Conservation (phyloP, 2,113 vertebrate species). For the Ctenodactylus gundi region DNA sequence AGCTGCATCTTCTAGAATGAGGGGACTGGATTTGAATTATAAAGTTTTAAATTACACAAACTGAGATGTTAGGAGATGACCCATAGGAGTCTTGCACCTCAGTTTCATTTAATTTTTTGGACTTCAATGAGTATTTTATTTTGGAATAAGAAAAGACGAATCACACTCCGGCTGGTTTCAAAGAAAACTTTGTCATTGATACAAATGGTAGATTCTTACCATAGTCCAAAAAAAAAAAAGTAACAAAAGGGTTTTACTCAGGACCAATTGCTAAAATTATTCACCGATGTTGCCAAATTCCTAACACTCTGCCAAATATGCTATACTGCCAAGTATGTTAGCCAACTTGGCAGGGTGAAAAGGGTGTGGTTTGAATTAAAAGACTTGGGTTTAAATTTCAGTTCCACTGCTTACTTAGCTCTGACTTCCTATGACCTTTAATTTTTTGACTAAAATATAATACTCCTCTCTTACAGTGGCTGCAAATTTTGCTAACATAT, state of each 20-base stretch:
- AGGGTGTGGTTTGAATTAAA: constrained; percentile 29
- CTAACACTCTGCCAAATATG: not conserved
- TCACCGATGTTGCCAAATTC: constrained; percentile 33
- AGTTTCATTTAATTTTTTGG: not conserved
- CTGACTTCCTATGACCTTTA: constrained; percentile 17
- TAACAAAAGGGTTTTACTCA: constrained; percentile 21
- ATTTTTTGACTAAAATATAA: constrained; percentile 23
- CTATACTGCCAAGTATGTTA: constrained; percentile 52
- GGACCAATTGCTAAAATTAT: not conserved
- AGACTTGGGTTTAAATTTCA: constrained; percentile 51
- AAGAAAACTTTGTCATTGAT: not conserved
- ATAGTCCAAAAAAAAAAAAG: constrained; percentile 17
- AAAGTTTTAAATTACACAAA: not conserved
- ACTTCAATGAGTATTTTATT: not conserved
- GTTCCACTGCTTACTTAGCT: not conserved
- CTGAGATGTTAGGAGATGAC: not conserved
- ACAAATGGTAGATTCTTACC: not conserved
- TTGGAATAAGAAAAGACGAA: constrained; percentile 2
- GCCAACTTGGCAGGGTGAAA: constrained; percentile 47
- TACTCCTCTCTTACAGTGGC: not conserved
- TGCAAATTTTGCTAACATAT: not conserved
- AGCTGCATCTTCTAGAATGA: not conserved
- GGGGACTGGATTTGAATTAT: not conserved
- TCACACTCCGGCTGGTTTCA: not conserved
- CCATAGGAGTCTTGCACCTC: not conserved